phyloP scores from a whole-genome alignment of 2,113 vertebrate species.

The Mobula hypostoma region DNA sequence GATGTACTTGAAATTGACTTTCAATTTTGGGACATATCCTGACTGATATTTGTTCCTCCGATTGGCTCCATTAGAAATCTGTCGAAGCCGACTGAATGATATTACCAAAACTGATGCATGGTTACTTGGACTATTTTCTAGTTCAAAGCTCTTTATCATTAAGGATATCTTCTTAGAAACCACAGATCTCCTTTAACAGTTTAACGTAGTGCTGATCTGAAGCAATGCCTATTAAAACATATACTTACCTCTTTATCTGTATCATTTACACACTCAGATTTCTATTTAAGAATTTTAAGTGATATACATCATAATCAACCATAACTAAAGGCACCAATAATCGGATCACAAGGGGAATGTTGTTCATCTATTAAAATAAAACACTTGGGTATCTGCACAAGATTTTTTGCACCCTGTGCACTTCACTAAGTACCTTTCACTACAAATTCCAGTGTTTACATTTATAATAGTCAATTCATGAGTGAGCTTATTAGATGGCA shows the following conservation, averaged over 20 bases:
- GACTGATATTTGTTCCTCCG: background rate
- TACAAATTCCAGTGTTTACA: background rate
- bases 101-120: background rate
- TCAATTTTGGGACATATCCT: background rate
- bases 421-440: background rate
- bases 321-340: background rate
- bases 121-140: background rate
- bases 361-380: background rate
- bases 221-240: background rate
- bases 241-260: background rate
- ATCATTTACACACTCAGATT: background rate
- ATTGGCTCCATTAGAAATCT: background rate
- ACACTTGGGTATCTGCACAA: background rate
- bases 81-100: background rate
- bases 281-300: background rate
- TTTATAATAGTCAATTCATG: background rate
- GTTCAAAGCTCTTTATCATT: background rate
- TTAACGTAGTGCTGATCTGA: background rate
- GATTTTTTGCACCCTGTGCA: background rate
- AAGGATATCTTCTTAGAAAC: background rate
- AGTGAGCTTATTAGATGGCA: background rate
- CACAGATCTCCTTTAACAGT: background rate
- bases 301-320: background rate
- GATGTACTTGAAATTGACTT: background rate
- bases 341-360: background rate